Base-by-base conservation (phyloP, 1,140 invertebrate species). In the Drosophila littoralis region DNA sequence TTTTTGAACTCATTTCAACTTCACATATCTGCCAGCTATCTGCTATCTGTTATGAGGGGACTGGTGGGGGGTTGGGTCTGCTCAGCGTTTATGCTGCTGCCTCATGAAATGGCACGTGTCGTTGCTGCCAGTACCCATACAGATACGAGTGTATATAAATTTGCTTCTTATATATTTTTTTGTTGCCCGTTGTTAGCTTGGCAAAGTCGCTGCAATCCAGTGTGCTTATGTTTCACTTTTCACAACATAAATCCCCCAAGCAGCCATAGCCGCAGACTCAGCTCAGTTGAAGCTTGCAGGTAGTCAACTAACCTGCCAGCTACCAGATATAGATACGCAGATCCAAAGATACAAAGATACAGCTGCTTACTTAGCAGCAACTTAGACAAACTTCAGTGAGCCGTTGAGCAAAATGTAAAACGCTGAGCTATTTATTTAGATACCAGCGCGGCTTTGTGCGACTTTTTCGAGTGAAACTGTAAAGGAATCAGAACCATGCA, bases 201-300 rank as follows among this genome's bases (percentile, higher is more conserved):
- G 51, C 59, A 81, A 81, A 81, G 79, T 77, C 75, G 66, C 69
- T 85, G 81, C 81, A 85, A 85, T 85, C 81, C 81, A 66, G 77
- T 36, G 70, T 81, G 81, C 81, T 85, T 85, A 85, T 85, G 79
- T 86, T 86, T 86, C 83, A 86, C 83, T 86, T 88, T 88, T 86
- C 83, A 88, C 83, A 86, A 83, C 83, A 88, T 88, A 88, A 86
- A 86, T 86, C 83, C 83, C 79, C 76, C 52, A 67, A 81, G 80
- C 65, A 77, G 76, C 63, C 58, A n/a, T 46, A 77, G 81, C 63
- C 67, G 63, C 84, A 86, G 71, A 67, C 77, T 32, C 65, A 81
- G 75, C 66, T 59, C 65, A 71, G 59, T 22, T n/a, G 28, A 22
- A 63, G 45, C 55, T 17, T 51, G 46, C 55, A 40, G 54, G 35